A percentile compares a stretch with the other conserved stretches of the same genome.
Conservation (phyloP, 2,797 vertebrate species). For the Alectoris magna region DNA sequence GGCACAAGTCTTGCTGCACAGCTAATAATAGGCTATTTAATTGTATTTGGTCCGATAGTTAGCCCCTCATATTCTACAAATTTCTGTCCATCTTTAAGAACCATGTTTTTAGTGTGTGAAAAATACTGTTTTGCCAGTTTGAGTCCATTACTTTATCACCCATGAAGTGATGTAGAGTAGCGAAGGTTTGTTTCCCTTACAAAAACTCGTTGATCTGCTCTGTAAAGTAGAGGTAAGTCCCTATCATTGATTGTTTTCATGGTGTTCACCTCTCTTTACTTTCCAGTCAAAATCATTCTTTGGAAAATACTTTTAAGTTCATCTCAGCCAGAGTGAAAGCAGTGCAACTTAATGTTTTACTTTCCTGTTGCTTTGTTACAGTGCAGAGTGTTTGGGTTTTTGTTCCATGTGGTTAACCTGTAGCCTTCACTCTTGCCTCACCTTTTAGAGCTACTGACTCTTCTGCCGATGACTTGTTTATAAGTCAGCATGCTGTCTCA, state of each 20-base stretch:
- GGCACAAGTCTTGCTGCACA: not conserved
- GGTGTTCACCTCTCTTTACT: not conserved
- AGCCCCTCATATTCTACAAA: no score
- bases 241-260: not conserved
- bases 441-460: not conserved
- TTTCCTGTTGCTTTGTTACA: not conserved
- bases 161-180: not conserved
- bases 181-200: not conserved
- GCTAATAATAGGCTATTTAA: not conserved
- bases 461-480: not conserved
- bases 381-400: not conserved
- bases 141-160: not conserved
- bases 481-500: not conserved
- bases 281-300: not conserved
- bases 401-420: not conserved
- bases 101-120: not conserved
- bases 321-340: not conserved
- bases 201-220: not conserved
- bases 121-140: not conserved
- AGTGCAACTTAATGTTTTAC: not conserved
- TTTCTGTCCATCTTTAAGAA: not conserved
- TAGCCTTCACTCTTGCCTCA: not conserved
- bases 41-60: not conserved
- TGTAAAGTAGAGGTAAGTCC: not conserved
- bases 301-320: not conserved